These are phyloP conservation scores for Amyelois transitella DNA, from an alignment of 1,140 invertebrate species.

Conservation along the genomic window DNA sequence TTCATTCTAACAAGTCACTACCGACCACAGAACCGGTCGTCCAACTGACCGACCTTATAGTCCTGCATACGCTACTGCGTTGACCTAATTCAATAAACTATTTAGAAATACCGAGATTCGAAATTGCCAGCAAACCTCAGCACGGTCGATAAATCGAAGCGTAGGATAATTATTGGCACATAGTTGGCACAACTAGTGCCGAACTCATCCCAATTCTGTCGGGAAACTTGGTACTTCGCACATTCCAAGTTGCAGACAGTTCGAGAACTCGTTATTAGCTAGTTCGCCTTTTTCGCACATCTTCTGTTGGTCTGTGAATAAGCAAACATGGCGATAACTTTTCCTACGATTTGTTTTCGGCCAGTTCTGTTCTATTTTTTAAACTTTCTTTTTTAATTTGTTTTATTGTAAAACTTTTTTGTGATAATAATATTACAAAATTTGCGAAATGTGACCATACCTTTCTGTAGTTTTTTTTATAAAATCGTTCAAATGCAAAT, in stretches of 20 bases:
- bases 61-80: too few relatives aligned
- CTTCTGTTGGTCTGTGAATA: constrained; percentile 2
- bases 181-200: constrained; percentile 1
- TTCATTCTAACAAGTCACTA: too few relatives aligned
- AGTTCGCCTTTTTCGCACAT: constrained; percentile 23
- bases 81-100: too few relatives aligned
- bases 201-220: constrained; percentile 33
- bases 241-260: constrained; percentile 30
- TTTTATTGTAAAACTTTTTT: too few relatives aligned
- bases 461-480: too few relatives aligned
- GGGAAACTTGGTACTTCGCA: constrained; percentile 48
- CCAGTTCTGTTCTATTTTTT: not conserved
- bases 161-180: not conserved
- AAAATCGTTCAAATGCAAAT: too few relatives aligned
- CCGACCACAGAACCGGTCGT: too few relatives aligned
- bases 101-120: not conserved
- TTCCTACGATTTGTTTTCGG: not conserved
- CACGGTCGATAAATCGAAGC: not conserved
- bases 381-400: not conserved
- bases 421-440: too few relatives aligned
- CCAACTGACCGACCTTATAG: too few relatives aligned
- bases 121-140: not conserved
- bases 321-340: not conserved
- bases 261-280: constrained; percentile 30
- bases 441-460: too few relatives aligned